Evolutionary conservation across 2,797 vertebrate species (phyloP).

Genomic region (Macropus fuliginosus): DNA sequence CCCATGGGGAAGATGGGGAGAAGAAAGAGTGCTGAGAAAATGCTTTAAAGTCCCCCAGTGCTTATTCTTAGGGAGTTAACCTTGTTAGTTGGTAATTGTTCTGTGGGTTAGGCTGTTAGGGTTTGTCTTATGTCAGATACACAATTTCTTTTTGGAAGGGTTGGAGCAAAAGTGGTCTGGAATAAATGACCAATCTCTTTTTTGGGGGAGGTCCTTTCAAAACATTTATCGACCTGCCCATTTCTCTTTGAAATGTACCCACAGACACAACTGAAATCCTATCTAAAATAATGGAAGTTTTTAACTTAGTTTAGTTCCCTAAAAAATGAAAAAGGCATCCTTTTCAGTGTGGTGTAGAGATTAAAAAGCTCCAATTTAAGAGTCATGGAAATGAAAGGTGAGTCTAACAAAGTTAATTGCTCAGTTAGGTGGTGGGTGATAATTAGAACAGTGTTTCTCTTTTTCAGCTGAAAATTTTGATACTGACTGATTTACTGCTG

Average conservation of each 20-base stretch:
- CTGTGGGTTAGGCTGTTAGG: background rate
- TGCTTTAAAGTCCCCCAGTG: background rate
- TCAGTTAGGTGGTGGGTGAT: background rate
- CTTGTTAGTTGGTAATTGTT: background rate
- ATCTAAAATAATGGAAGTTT: conserved; percentile 66
- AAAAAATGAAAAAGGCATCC: conserved; percentile 56
- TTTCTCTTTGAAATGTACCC: conserved; percentile 52
- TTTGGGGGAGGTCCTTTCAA: conserved; percentile 29
- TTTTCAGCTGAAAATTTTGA: background rate
- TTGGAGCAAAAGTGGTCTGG: background rate
- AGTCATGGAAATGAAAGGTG: conserved; percentile 16
- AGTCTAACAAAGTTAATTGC: conserved; percentile 34
- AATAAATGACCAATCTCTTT: background rate
- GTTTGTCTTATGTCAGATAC: background rate
- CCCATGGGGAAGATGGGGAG: background rate
- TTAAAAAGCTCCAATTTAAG: conserved; percentile 31
- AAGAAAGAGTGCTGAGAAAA: background rate
- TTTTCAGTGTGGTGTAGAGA: conserved; percentile 51
- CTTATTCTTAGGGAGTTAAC: background rate
- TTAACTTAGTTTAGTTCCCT: conserved; percentile 39
- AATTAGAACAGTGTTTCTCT: background rate
- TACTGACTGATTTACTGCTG: background rate
- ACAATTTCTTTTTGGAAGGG: background rate
- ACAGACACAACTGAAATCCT: conserved; percentile 58
- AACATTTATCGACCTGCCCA: conserved; percentile 19